Conservation (phyloP, 2,888 invertebrate genomes). For the Cheilosia variabilis region DNA sequence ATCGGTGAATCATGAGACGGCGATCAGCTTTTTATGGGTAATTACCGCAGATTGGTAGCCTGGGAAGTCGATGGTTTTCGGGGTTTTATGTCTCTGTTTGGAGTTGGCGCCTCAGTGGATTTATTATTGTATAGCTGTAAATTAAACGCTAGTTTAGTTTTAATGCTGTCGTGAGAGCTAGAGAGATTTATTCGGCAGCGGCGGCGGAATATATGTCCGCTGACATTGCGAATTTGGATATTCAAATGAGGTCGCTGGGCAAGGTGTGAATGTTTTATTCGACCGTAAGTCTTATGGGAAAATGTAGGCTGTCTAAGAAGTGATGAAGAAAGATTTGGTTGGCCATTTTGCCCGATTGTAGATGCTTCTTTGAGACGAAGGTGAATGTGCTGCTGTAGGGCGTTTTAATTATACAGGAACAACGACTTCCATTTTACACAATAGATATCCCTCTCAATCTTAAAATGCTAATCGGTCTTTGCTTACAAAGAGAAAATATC, state of each 20-base stretch:
- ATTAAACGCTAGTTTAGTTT: constrained; percentile 52
- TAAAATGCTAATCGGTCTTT: too few relatives aligned
- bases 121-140: constrained; percentile 51
- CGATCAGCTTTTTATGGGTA: constrained; percentile 66
- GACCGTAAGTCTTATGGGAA: neutral
- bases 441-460: too few relatives aligned
- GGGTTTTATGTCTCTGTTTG: constrained; percentile 46
- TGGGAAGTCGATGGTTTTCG: constrained; percentile 49
- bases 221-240: constrained; percentile 32
- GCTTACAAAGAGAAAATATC: too few relatives aligned
- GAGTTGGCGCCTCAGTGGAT: constrained; percentile 60
- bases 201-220: constrained; percentile 6
- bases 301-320: neutral
- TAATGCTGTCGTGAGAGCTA: constrained; percentile 11
- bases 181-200: constrained; percentile 52
- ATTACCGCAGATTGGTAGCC: constrained; percentile 69
- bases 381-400: too few relatives aligned
- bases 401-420: too few relatives aligned
- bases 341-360: too few relatives aligned
- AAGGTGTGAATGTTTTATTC: constrained; percentile 18
- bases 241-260: constrained; percentile 4
- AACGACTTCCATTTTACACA: too few relatives aligned
- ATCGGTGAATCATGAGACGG: constrained; percentile 64
- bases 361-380: too few relatives aligned
- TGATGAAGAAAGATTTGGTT: too few relatives aligned